Conservation (phyloP, 2,888 invertebrate species). For the Stramonita haemastoma region DNA sequence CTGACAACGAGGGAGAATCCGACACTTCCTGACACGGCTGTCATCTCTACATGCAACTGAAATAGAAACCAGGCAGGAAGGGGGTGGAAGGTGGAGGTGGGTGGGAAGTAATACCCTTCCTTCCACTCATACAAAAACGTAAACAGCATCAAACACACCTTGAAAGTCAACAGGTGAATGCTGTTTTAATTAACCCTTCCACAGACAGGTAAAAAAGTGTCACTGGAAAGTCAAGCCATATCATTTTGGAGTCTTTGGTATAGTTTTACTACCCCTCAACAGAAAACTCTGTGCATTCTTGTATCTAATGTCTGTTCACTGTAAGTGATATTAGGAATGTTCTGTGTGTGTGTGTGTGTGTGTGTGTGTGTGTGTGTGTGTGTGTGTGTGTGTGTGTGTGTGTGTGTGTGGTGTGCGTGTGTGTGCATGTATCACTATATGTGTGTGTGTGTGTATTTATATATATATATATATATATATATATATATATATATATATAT, state of each 20-base stretch:
- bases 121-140: no score
- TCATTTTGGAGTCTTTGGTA: no score
- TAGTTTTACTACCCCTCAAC: no score
- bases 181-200: not conserved
- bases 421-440: no score
- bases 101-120: not conserved
- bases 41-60: not conserved
- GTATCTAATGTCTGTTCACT: no score
- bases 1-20: not conserved
- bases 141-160: not conserved
- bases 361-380: not conserved
- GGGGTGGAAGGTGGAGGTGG: no score
- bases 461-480: no score
- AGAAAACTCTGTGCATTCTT: no score
- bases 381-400: not conserved
- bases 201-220: not conserved
- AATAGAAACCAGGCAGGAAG: not conserved
- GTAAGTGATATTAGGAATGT: not conserved
- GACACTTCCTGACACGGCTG: constrained; percentile 7
- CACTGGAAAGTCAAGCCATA: not conserved
- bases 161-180: constrained; percentile 3
- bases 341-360: not conserved
- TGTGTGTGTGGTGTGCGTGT: not conserved
- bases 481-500: no score
- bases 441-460: no score